Percentiles rank a stretch among this genome's conserved stretches.
These are phyloP conservation scores for Hylia prasina DNA, from an alignment of 2,113 vertebrate genomes.

Conservation along the genomic window DNA sequence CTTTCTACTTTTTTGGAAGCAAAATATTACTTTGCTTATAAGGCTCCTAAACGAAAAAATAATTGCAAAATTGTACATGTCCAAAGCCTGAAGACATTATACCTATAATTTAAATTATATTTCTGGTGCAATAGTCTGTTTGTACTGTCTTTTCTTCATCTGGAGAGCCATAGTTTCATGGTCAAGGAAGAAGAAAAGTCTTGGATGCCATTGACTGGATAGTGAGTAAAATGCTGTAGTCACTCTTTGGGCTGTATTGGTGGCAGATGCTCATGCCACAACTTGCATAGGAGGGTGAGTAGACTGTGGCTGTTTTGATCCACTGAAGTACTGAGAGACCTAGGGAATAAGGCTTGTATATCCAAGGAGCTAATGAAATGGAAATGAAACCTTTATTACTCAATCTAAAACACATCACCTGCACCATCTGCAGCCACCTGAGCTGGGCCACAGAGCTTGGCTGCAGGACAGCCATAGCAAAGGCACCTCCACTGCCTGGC, in stretches of 20 bases:
- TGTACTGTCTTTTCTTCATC: background rate
- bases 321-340: background rate
- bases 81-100: background rate
- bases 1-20: background rate
- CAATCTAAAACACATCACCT: background rate
- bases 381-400: background rate
- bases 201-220: background rate
- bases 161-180: background rate
- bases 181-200: background rate
- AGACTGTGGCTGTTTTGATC: background rate
- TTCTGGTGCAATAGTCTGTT: background rate
- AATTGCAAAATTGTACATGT: background rate
- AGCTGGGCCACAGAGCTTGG: accelerated
- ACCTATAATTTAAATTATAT: background rate
- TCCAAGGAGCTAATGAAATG: background rate
- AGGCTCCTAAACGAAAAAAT: background rate
- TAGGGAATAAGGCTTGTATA: background rate
- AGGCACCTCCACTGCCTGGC: background rate
- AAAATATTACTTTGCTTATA: background rate
- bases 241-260: background rate
- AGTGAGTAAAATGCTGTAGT: background rate
- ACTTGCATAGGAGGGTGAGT: background rate
- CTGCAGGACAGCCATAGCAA: background rate
- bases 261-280: background rate
- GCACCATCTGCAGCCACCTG: background rate